Evolutionary conservation across 2,888 invertebrate species (phyloP).

Genomic region (Pherbina coryleti): DNA sequence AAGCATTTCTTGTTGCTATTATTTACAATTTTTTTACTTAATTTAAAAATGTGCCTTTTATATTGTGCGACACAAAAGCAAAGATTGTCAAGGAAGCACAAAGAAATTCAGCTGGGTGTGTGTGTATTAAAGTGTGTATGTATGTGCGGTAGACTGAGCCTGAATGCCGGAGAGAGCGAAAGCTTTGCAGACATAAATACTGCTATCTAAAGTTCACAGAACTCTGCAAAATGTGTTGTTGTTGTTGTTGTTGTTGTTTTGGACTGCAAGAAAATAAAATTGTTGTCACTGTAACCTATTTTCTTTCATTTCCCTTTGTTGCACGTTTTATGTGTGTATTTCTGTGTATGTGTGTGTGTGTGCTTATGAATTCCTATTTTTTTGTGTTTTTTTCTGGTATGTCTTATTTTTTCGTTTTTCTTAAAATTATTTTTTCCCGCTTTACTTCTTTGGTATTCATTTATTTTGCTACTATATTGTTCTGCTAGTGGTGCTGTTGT

Average conservation of each 20-base stretch:
- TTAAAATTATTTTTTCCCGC: no score
- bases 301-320: background rate
- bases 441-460: background rate
- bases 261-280: background rate
- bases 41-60: background rate
- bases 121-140: background rate
- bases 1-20: background rate
- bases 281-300: conserved; percentile 12
- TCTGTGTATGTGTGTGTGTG: background rate
- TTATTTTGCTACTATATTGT: background rate
- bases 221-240: conserved; percentile 6
- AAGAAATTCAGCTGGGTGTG: background rate
- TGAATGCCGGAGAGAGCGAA: background rate
- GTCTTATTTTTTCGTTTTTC: no score
- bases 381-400: background rate
- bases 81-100: background rate
- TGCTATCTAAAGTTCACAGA: conserved; percentile 20
- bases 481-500: background rate
- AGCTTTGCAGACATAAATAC: background rate
- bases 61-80: background rate
- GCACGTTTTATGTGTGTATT: background rate
- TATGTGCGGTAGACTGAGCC: background rate
- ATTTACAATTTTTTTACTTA: background rate
- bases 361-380: background rate
- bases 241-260: background rate